A percentile compares a stretch with the other conserved stretches of the same genome.
Conservation (phyloP, 2,797 vertebrate species). For the Danio jaintianensis region DNA sequence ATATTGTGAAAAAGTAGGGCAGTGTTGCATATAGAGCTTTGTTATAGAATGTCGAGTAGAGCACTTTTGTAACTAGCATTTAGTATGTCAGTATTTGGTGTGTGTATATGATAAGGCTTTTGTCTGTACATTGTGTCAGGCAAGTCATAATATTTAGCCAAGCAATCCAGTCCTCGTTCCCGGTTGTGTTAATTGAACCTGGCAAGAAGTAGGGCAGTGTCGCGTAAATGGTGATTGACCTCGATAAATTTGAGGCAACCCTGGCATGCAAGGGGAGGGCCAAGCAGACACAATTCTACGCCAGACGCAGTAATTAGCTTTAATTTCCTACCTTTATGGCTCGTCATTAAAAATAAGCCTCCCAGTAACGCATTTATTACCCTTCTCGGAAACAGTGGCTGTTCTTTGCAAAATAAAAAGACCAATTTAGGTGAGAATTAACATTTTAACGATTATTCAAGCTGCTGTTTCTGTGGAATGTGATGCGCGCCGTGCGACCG, state of each 20-base stretch:
- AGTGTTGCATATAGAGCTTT: no score
- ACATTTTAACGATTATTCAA: slow-evolving; percentile 55
- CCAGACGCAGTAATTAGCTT: slow-evolving; percentile 61
- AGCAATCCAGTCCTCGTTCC: slow-evolving; percentile 20
- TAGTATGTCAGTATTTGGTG: background rate
- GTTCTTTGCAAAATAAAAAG: slow-evolving; percentile 45
- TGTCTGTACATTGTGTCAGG: slow-evolving; percentile 13
- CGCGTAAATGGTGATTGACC: slow-evolving; percentile 54
- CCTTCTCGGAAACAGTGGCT: slow-evolving; percentile 55
- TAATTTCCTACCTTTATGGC: slow-evolving; percentile 64
- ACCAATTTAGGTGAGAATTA: slow-evolving; percentile 48
- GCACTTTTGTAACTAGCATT: no score
- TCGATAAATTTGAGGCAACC: slow-evolving; percentile 54
- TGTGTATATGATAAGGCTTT: background rate
- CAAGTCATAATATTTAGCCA: slow-evolving; percentile 35
- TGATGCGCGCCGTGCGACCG: background rate
- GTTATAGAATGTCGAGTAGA: no score
- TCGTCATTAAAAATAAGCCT: slow-evolving; percentile 64
- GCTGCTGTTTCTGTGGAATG: slow-evolving; percentile 19
- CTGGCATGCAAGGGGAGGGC: slow-evolving; percentile 33
- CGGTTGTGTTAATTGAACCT: slow-evolving; percentile 39
- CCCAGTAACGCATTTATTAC: slow-evolving; percentile 60
- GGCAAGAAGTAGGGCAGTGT: slow-evolving; percentile 39
- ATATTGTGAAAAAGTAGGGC: background rate
- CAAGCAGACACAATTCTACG: slow-evolving; percentile 48